phyloP scores from a whole-genome alignment of 2,888 invertebrate species.

The Cheilosia soror region DNA sequence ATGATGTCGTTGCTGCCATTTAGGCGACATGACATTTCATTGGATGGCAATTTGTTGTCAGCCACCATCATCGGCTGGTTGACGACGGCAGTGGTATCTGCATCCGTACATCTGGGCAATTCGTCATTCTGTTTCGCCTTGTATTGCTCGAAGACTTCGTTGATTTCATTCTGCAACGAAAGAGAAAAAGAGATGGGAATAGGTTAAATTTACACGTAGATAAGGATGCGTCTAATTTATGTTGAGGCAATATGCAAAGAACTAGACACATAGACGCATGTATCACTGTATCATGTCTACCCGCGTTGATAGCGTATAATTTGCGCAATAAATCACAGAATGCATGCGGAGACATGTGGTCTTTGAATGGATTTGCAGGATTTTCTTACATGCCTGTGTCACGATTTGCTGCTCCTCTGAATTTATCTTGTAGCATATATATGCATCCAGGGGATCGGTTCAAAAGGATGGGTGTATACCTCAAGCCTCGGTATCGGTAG shows the following conservation, averaged over 20 bases:
- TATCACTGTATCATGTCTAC: conserved; percentile 67
- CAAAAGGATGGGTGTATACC: conserved; percentile 10
- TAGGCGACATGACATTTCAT: conserved; percentile 71
- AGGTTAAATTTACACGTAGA: conserved; percentile 66
- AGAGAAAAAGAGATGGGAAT: conserved; percentile 48
- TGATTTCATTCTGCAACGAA: conserved; percentile 82
- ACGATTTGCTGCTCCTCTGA: conserved; percentile 30
- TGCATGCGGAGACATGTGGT: conserved; percentile 26
- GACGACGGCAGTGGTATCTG: conserved; percentile 81
- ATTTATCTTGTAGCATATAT: not conserved
- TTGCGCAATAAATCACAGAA: conserved; percentile 66
- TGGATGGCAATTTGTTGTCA: conserved; percentile 74
- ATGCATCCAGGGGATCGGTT: not conserved
- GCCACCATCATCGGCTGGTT: conserved; percentile 62
- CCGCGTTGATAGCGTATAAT: conserved; percentile 67
- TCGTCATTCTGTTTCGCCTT: conserved; percentile 79
- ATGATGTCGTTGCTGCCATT: conserved; percentile 68
- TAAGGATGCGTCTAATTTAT: conserved; percentile 67
- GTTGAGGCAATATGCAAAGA: conserved; percentile 46
- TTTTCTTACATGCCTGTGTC: conserved; percentile 37
- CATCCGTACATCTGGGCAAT: conserved; percentile 82
- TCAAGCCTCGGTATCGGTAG: conserved; percentile 58
- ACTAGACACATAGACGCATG: conserved; percentile 57
- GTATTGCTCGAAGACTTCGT: conserved; percentile 83
- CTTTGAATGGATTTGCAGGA: conserved; percentile 11